Evolutionary conservation across 2,113 vertebrate species (phyloP).

Genomic region (Pavo muticus): DNA sequence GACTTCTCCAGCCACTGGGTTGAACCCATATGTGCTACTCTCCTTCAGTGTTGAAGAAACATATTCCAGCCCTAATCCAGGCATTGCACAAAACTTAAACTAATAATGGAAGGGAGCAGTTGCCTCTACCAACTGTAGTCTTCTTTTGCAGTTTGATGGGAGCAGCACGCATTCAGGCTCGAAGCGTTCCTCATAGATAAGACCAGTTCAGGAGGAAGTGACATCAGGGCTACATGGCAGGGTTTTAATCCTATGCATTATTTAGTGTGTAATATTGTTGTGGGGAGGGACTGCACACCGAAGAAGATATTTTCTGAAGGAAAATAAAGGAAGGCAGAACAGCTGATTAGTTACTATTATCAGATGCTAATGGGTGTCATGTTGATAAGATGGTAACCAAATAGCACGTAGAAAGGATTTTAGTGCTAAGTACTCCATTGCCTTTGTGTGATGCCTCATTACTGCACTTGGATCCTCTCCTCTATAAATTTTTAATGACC

Average conservation of each 20-base stretch:
- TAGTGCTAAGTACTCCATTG: conserved; percentile 84
- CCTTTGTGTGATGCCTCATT: conserved; percentile 80
- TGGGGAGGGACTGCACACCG: background rate
- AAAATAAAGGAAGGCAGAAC: conserved; percentile 77
- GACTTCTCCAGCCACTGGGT: background rate
- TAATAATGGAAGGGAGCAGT: background rate
- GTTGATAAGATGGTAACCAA: conserved; percentile 85
- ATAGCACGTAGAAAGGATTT: conserved; percentile 79
- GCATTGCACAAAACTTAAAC: background rate
- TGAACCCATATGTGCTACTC: background rate
- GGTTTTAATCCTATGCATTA: conserved; percentile 23
- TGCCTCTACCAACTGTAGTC: background rate
- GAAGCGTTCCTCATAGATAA: background rate
- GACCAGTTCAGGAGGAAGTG: conserved; percentile 50
- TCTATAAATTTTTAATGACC: conserved; percentile 85
- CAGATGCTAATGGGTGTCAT: conserved; percentile 83
- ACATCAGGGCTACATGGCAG: conserved; percentile 47
- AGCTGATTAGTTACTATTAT: conserved; percentile 83
- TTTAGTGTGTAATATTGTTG: conserved; percentile 13
- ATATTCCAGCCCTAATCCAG: accelerated
- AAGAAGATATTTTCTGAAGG: conserved; percentile 63
- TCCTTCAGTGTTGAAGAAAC: background rate
- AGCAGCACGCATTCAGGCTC: background rate
- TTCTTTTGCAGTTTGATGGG: background rate
- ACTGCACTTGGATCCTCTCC: conserved; percentile 80